These are phyloP conservation scores for Fabriciana adippe DNA, from an alignment of 2,888 invertebrate species.

Conservation along the genomic window DNA sequence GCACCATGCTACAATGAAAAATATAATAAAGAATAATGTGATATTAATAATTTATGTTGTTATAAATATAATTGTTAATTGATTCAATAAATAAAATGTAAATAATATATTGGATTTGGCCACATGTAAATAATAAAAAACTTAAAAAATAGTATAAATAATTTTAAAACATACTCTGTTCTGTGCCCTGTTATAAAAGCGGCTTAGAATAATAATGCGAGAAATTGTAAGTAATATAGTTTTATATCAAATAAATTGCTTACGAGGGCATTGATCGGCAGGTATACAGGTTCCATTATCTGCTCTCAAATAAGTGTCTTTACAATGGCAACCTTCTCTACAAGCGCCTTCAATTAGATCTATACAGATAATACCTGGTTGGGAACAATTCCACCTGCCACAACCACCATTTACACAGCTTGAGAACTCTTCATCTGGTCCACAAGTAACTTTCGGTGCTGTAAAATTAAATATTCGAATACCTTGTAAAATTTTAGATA, in stretches of 20 bases:
- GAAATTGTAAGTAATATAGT: constrained; percentile 27
- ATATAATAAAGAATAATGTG: too few species aligned
- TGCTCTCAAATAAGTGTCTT: constrained; percentile 38
- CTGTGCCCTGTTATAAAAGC: neutral
- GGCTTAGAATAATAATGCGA: neutral
- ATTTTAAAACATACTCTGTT: neutral
- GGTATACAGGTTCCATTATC: constrained; percentile 42
- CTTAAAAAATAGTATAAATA: neutral
- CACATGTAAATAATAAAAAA: too few species aligned
- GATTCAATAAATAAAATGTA: too few species aligned
- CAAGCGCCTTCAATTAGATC: constrained; percentile 29
- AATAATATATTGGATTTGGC: too few species aligned
- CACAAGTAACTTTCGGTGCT: neutral
- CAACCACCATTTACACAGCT: constrained; percentile 44
- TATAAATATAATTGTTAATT: too few species aligned
- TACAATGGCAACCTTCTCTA: constrained; percentile 44
- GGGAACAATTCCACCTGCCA: constrained; percentile 46
- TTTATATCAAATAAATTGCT: constrained; percentile 32
- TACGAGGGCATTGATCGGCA: constrained; percentile 45
- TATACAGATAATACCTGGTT: constrained; percentile 43
- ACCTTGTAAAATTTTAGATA: too few species aligned
- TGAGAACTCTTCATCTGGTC: constrained; percentile 42
- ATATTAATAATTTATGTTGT: too few species aligned
- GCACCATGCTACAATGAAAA: too few species aligned
- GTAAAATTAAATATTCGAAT: neutral